Base-by-base conservation (phyloP, 2,888 invertebrate species). In the Aspidiotus destructor region DNA sequence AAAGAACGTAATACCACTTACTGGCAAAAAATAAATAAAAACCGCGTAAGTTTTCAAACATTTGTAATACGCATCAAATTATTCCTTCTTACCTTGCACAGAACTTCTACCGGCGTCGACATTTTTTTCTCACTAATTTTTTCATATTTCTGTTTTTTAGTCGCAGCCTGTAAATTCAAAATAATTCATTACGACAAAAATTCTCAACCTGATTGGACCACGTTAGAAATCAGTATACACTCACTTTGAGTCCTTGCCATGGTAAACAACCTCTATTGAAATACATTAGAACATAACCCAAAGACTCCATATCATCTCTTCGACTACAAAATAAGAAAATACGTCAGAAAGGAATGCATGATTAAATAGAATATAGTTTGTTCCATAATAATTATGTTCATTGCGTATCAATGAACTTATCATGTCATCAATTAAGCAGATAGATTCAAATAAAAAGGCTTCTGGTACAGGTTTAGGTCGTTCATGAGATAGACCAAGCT, bases 111-210 rank as follows among this genome's bases (percentile, higher is more conserved):
- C 8, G 97, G 94, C 53, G 98, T 98, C 70, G 96, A 94, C 97
- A 98, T 98, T 80, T 99, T 99, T 82, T 97, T 97, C 80, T 99
- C 98, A 77, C 95, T 95, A 77, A 99, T 99, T 80, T 96, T 92
- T 79, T 99, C 98, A 78, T 99, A 98, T 79, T 98, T 99, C 78
- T 98, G 97, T 79, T 95, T 96, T 82, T 98, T 99, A 69, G 92
- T 98, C 72, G 93, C 94, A 60, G 98, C 99, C 81, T 92, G 72
- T 11, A 74, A 74, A 57, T 11, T 16, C 11, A 57, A 57, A 11
- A 15, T n/a, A 57, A 57, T 11, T 57, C 57, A 10, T 11, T 13
- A 11, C 2, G 48, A n/a, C 10, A 48, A 48, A 48, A 48, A n/a
- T 48, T 48, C 6, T 11, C 48, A 13, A n/a, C 3, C n/a, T 3